These are phyloP conservation scores for Operophtera brumata DNA, from an alignment of 2,888 invertebrate genomes.

Conservation along the genomic window DNA sequence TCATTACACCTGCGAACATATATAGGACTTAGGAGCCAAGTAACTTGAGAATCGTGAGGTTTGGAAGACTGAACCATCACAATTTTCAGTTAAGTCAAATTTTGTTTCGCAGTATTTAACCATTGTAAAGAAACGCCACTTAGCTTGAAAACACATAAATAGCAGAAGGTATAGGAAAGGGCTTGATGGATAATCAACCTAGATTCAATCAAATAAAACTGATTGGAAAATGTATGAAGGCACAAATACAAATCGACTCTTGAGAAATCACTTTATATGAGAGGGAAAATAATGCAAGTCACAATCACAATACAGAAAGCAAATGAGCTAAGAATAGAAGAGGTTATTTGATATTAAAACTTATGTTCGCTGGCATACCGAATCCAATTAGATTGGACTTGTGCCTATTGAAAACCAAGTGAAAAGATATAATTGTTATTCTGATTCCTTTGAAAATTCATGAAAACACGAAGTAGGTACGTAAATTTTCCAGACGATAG, in stretches of 20 bases:
- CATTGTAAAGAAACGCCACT: background rate
- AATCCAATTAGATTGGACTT: background rate
- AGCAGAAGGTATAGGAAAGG: background rate
- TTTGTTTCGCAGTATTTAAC: background rate
- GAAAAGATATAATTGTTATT: background rate
- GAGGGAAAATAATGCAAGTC: slow-evolving; percentile 1
- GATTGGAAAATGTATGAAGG: too few relatives aligned
- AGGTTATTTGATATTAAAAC: background rate
- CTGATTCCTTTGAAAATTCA: background rate
- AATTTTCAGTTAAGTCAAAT: background rate
- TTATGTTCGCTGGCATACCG: background rate
- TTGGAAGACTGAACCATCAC: background rate
- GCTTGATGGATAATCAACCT: background rate
- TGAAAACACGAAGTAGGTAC: slow-evolving; percentile 2
- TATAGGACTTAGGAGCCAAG: background rate
- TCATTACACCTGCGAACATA: slow-evolving; percentile 24
- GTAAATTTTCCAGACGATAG: slow-evolving; percentile 35
- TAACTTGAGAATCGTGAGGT: background rate
- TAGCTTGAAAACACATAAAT: background rate
- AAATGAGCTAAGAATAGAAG: background rate
- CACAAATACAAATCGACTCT: background rate
- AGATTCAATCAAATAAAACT: too few relatives aligned
- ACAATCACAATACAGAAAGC: slow-evolving; percentile 11
- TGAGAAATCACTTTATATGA: background rate
- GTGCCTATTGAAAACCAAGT: background rate